Evolutionary conservation across 2,888 invertebrate species (phyloP).

Genomic region (Barypeithes pellucidus): DNA sequence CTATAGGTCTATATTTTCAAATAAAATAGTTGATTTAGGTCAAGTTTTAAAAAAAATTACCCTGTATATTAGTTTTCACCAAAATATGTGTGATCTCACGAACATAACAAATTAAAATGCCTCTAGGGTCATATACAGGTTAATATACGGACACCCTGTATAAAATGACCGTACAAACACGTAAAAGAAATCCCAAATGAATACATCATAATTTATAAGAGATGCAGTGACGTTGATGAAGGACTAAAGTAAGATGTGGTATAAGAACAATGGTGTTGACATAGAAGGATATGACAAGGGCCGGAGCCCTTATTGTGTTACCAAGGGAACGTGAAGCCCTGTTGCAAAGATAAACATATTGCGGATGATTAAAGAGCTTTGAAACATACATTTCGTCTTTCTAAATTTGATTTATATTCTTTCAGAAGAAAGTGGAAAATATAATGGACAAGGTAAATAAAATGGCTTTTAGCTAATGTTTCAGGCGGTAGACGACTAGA

Average conservation of each 20-base stretch:
- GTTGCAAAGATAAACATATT: slow-evolving; percentile 53
- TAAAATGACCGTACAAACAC: neutral
- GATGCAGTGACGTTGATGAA: slow-evolving; percentile 53
- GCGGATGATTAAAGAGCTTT: slow-evolving; percentile 49
- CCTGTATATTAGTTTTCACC: no score
- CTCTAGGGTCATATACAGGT: no score
- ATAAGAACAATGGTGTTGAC: slow-evolving; percentile 54
- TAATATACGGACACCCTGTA: no score
- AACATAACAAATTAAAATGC: no score
- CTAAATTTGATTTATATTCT: slow-evolving; percentile 45
- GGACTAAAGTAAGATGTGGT: slow-evolving; percentile 51
- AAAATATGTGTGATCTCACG: no score
- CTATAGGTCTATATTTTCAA: no score
- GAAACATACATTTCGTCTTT: slow-evolving; percentile 45
- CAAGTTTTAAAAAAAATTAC: no score
- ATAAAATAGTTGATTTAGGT: no score
- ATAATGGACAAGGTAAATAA: slow-evolving; percentile 14
- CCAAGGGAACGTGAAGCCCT: slow-evolving; percentile 38
- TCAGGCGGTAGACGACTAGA: neutral
- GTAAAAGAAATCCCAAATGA: slow-evolving; percentile 47
- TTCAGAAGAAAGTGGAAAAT: slow-evolving; percentile 15
- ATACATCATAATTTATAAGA: slow-evolving; percentile 50
- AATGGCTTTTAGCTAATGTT: slow-evolving; percentile 5
- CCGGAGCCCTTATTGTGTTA: slow-evolving; percentile 49
- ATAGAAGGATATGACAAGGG: slow-evolving; percentile 53